A percentile compares a stretch with the other conserved stretches of the same genome.
phyloP scores from a whole-genome alignment of 2,797 vertebrate genomes.

The Myiotriccus ornatus region DNA sequence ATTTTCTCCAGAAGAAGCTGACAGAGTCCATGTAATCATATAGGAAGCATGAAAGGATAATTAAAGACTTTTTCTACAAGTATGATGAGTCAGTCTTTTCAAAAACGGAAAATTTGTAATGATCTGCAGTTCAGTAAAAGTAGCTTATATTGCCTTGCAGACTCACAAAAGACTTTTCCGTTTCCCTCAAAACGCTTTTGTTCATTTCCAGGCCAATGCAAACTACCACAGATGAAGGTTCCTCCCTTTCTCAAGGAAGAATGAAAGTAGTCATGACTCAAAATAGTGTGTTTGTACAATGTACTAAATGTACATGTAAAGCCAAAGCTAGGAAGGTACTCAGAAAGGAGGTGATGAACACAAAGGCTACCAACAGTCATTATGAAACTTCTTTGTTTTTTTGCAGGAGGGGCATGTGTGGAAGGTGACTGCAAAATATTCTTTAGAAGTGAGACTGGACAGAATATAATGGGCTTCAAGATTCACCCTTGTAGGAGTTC shows the following conservation, averaged over 20 bases:
- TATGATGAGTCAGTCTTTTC: not conserved
- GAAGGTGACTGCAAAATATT: not conserved
- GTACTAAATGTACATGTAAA: not conserved
- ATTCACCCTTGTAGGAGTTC: not conserved
- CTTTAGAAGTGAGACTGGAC: not conserved
- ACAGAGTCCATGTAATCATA: not conserved
- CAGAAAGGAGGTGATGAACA: not conserved
- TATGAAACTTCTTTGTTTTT: not conserved
- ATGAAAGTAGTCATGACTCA: not conserved
- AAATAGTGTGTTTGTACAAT: not conserved
- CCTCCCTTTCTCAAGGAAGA: not conserved
- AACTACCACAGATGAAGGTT: not conserved
- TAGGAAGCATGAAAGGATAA: not conserved
- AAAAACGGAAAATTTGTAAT: not conserved
- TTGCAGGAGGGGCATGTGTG: not conserved
- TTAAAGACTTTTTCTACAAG: not conserved
- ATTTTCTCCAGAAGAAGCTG: not conserved
- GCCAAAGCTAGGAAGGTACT: not conserved
- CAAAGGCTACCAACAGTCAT: not conserved
- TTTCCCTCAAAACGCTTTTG: not conserved
- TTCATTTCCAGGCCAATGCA: not conserved
- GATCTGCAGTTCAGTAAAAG: not conserved
- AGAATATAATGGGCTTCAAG: not conserved
- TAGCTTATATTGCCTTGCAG: not conserved
- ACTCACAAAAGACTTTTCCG: not conserved